Evolutionary conservation across 2,113 vertebrate species (phyloP), one percentile per base, ranked within the genome.

Genomic region (Melanerpes formicivorus): DNA sequence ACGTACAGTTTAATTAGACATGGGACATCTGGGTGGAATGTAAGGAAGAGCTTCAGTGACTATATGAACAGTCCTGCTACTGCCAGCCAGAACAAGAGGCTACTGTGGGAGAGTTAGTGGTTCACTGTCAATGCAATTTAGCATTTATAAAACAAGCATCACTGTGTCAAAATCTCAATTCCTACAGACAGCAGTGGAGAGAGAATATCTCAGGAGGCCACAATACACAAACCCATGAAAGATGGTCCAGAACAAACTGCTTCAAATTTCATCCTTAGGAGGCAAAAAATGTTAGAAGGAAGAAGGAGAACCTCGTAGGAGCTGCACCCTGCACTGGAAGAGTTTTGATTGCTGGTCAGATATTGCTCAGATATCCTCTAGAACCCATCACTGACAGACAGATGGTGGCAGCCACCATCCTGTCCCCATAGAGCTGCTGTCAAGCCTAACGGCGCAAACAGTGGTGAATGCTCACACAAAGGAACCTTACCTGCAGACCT

Each of bases 391-490:
- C 2, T 0, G 3, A 52, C 73, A 63, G 86, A 29, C 80, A 5
- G 34, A 71, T 27, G 3, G 84, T 3, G 58, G 83, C 92, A 62
- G 76, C 44, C 19, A 48, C 32, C 0, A 1, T 46, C 30, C 11
- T 26, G 2, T 3, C 67, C 23, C 63, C 0, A 32, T 9, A 0
- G 29, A 42, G 46, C 26, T 0, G 19, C 55, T 18, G 60, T 76
- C 25, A 5, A 4, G 17, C 5, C 79, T 0, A 50, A 2, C 23
- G 0, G 2, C 0, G 2, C 27, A 30, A 0, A 2, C 1, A 1
- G 29, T 2, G 0, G 22, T 5, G 14, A 18, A 4, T 1, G 0
- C 18, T 22, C 4, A 0, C 32, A 2, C 66, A 48, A 1, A 9
- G 29, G 52, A 14, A 4, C 5, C 26, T 1, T 1, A 13, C 1